Conservation (phyloP, 1,140 invertebrate species). For the Macrotrachela quadricornifera region DNA sequence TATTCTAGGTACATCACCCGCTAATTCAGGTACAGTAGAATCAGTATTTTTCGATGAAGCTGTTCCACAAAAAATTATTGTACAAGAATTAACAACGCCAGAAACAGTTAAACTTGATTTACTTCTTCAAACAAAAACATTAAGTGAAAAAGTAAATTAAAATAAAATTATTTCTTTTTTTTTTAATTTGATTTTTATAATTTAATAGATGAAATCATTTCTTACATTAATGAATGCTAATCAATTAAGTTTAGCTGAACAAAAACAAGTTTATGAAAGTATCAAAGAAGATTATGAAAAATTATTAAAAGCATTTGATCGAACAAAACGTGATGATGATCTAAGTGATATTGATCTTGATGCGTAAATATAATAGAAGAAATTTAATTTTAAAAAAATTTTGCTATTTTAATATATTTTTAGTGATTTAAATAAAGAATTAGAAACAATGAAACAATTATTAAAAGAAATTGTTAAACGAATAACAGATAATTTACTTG, state of each 20-base stretch:
- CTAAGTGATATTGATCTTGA: neutral
- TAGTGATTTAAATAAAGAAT: slow-evolving; percentile 7
- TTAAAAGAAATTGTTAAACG: slow-evolving; percentile 4
- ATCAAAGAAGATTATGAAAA: slow-evolving; percentile 2
- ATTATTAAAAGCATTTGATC: neutral
- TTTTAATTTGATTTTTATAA: too few species aligned
- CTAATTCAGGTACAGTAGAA: too few species aligned
- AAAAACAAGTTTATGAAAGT: slow-evolving; percentile 1
- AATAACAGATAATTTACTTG: slow-evolving; percentile 6
- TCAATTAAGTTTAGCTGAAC: slow-evolving; percentile 7
- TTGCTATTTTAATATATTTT: too few species aligned
- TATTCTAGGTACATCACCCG: too few species aligned
- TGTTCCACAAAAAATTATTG: too few species aligned
- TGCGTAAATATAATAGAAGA: neutral
- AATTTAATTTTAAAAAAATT: neutral
- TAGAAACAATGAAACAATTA: slow-evolving; percentile 4
- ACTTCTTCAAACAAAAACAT: slow-evolving; percentile 4
- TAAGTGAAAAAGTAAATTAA: neutral
- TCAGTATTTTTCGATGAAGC: too few species aligned
- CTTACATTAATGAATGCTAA: slow-evolving; percentile 4
- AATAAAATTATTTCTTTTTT: neutral
- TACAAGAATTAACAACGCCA: too few species aligned
- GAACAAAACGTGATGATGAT: neutral
- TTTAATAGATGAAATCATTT: slow-evolving; percentile 7
- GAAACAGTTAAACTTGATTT: neutral